These are phyloP conservation scores for Epizoanthus scotinus DNA, from an alignment of 92 coral and sea anemone species.

Conservation along the genomic window DNA sequence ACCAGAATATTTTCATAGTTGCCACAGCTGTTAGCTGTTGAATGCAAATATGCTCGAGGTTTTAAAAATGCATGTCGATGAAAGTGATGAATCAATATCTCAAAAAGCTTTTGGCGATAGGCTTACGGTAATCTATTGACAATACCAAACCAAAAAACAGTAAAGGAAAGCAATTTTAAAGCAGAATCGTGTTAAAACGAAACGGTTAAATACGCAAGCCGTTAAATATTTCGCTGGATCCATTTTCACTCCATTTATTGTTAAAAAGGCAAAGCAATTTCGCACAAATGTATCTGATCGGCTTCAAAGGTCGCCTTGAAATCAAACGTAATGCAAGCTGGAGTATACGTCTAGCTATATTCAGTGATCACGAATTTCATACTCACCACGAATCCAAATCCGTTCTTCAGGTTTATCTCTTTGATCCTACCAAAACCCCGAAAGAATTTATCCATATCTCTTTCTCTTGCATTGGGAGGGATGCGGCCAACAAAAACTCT, in stretches of 20 bases:
- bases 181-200: not conserved
- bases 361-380: not conserved
- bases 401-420: constrained; percentile 91
- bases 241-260: too few relatives aligned
- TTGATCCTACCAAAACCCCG: constrained; percentile 91
- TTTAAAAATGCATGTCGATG: constrained; percentile 8
- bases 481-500: constrained; percentile 96
- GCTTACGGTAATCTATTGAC: too few relatives aligned
- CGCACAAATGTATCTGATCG: too few relatives aligned
- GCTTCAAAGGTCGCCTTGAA: too few relatives aligned
- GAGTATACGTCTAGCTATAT: too few relatives aligned
- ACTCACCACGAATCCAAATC: constrained; percentile 97
- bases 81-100: not conserved
- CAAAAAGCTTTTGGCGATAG: too few relatives aligned
- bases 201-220: not conserved
- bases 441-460: constrained; percentile 85
- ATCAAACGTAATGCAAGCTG: too few relatives aligned
- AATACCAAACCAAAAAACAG: not conserved
- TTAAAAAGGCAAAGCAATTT: too few relatives aligned
- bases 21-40: not conserved
- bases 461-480: constrained; percentile 76
- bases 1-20: too few relatives aligned
- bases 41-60: not conserved
- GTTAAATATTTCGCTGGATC: too few relatives aligned
- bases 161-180: not conserved